Conservation (phyloP, 2,797 vertebrate genomes). For the Poeciliopsis infans region DNA sequence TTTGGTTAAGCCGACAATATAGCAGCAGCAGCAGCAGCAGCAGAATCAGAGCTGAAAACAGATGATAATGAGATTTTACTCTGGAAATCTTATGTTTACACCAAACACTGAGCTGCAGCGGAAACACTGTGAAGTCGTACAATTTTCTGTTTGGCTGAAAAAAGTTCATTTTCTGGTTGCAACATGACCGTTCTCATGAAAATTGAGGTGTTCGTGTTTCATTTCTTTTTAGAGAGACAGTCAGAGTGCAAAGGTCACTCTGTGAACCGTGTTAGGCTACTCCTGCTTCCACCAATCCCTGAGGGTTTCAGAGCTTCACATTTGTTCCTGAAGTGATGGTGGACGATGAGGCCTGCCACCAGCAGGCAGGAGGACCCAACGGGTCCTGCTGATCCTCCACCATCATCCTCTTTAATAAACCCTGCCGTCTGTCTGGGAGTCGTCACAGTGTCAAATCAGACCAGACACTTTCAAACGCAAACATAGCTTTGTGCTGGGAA, state of each 20-base stretch:
- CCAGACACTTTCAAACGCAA: constrained; percentile 19
- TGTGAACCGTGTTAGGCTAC: background rate
- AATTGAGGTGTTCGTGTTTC: background rate
- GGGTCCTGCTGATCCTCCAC: constrained; percentile 42
- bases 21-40: constrained; percentile 15
- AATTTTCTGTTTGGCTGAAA: background rate
- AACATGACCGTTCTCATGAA: background rate
- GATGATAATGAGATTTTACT: background rate
- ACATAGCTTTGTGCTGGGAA: background rate
- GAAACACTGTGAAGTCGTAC: background rate
- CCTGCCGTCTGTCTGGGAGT: constrained; percentile 50
- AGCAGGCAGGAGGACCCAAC: constrained; percentile 42
- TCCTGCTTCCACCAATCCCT: constrained; percentile 8
- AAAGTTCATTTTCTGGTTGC: too few species aligned
- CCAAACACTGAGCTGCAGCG: background rate
- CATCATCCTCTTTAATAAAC: constrained; percentile 63
- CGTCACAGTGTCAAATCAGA: constrained; percentile 42
- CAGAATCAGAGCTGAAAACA: background rate
- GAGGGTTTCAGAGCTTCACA: background rate
- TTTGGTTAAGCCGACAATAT: constrained; percentile 46
- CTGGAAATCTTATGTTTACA: background rate
- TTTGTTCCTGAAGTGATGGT: background rate
- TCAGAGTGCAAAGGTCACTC: background rate
- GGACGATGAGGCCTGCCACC: background rate
- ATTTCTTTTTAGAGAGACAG: background rate